A percentile compares a stretch with the other conserved stretches of the same genome.
Conservation (phyloP, 2,113 vertebrate species). For the Dendrocopos noguchii region DNA sequence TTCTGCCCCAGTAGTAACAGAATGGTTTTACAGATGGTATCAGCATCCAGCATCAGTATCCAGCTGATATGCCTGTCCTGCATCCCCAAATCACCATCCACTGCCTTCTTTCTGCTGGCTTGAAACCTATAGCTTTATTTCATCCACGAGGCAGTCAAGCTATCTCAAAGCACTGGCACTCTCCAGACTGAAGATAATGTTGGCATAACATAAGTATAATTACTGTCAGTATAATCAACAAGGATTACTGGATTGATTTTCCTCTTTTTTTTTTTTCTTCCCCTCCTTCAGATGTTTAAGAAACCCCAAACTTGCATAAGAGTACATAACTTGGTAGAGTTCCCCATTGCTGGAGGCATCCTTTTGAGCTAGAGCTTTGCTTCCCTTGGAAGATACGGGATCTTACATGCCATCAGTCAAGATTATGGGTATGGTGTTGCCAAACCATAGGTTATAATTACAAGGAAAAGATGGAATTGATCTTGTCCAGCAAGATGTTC, state of each 20-base stretch:
- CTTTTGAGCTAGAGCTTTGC: background rate
- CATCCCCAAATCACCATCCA: background rate
- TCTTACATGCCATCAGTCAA: background rate
- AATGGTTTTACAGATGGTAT: background rate
- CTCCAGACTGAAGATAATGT: conserved; percentile 22
- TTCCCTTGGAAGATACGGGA: background rate
- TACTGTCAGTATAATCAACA: conserved; percentile 40
- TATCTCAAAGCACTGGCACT: conserved; percentile 6
- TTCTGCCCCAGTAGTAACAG: background rate
- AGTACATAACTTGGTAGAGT: conserved; percentile 43
- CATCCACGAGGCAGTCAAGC: background rate
- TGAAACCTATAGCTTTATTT: background rate
- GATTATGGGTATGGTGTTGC: background rate
- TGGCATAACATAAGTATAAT: conserved; percentile 44
- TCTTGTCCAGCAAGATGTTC: background rate
- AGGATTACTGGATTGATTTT: conserved; percentile 30
- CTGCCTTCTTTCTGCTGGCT: background rate
- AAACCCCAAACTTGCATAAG: conserved; percentile 58
- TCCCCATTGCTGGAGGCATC: conserved; percentile 48
- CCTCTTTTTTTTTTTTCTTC: background rate
- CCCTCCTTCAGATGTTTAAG: conserved; percentile 20
- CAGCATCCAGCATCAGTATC: background rate
- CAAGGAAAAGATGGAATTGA: background rate
- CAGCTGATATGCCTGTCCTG: background rate
- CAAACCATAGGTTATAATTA: background rate